Evolutionary conservation across 2,888 invertebrate genomes (phyloP).

Genomic region (Hipparchia sbordonii): DNA sequence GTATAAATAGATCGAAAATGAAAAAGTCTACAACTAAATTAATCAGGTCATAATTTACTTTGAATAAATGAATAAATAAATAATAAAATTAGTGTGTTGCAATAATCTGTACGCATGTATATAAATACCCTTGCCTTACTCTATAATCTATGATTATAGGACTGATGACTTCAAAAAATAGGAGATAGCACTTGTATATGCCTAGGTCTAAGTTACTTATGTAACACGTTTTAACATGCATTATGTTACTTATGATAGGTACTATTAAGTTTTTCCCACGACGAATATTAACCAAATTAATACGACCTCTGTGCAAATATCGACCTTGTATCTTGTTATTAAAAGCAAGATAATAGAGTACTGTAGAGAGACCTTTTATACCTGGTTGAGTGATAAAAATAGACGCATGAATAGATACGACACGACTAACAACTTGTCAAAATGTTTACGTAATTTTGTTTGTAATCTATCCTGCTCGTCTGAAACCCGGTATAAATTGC

Average conservation of each 20-base stretch:
- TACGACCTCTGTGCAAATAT: constrained; percentile 9
- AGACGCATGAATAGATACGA: constrained; percentile 55
- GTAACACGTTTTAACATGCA: background rate
- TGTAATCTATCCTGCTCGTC: background rate
- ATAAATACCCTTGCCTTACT: no score
- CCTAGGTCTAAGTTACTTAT: background rate
- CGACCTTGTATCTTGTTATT: constrained; percentile 17
- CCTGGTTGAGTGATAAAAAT: constrained; percentile 16
- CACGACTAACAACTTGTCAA: constrained; percentile 63
- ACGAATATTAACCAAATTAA: background rate
- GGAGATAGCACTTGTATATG: no score
- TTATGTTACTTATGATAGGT: background rate
- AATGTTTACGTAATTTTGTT: constrained; percentile 57
- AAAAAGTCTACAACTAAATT: no score
- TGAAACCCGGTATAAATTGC: no score
- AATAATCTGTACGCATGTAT: no score
- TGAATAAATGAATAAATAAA: no score
- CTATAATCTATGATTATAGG: no score
- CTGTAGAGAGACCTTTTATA: background rate
- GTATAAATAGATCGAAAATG: no score
- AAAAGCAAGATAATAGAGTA: constrained; percentile 1
- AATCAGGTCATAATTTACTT: no score
- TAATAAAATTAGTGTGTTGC: no score
- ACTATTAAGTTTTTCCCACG: constrained; percentile 15
- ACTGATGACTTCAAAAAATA: no score